Conservation (phyloP, 2,113 vertebrate species). For the Muscicapa adusta region DNA sequence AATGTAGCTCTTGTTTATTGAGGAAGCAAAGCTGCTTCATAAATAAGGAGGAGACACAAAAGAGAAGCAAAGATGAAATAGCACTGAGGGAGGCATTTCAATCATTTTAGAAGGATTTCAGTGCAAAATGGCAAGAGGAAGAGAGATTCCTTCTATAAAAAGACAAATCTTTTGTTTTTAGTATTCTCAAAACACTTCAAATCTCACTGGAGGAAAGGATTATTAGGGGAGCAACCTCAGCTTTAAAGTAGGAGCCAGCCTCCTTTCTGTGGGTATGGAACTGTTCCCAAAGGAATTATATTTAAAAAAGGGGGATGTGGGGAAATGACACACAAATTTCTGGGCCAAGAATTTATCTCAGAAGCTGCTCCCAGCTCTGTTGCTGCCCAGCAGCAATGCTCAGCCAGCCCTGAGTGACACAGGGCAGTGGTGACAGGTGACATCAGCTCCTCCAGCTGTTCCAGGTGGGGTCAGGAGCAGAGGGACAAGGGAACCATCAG, state of each 20-base stretch:
- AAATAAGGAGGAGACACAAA: conserved; percentile 34
- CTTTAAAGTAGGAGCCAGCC: neutral
- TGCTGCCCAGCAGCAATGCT: neutral
- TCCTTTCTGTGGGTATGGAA: neutral
- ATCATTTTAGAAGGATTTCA: neutral
- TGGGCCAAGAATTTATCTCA: neutral
- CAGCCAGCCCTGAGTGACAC: neutral
- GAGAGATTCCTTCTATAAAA: neutral
- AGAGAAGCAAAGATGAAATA: neutral
- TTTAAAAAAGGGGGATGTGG: fast-evolving
- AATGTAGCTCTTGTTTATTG: neutral
- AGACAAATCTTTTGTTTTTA: neutral
- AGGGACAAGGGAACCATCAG: neutral
- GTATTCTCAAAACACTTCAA: neutral
- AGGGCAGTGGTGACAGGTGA: fast-evolving
- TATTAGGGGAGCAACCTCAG: neutral
- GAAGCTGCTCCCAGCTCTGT: neutral
- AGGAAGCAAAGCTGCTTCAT: conserved; percentile 25
- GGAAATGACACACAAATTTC: neutral
- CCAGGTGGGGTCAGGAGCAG: neutral
- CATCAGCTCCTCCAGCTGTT: neutral
- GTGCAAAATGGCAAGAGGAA: neutral
- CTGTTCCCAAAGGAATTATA: neutral
- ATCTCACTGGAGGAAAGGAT: neutral
- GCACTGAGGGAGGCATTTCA: neutral